Evolutionary conservation across 2,888 invertebrate species (phyloP), one percentile per base, ranked within the genome.

Genomic region (Andrena hattorfiana): DNA sequence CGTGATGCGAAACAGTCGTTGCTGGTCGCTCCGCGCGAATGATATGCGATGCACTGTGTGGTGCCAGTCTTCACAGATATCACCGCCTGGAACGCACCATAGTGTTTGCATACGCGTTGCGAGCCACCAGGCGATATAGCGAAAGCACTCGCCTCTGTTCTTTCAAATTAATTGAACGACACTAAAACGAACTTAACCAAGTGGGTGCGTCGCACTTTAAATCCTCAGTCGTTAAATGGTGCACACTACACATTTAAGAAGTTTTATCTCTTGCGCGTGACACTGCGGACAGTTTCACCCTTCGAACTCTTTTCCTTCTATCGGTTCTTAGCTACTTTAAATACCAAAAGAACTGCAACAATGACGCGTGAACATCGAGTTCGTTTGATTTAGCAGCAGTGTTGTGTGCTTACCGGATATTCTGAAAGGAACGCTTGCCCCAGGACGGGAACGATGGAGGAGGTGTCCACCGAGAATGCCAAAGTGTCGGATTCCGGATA

Each of bases 401-500:
- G 85, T 23, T 68, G 56, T 76, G 85, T 77, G 79, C 74, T 13
- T n/a, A 26, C 54, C 71, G 77, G 70, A 83, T 83, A 83, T 66
- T 51, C 32, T 35, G 8, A 59, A 48, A 68, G 54, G 42, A 48
- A 71, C 20, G 10, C n/a, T 49, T 71, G 23, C 6, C 8, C 23
- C 8, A n/a, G 32, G 42, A 59, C 56, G 26, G 48, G 13, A 67
- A 87, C 64, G 16, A 88, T 88, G 86, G 89, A 89, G 85, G 90
- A 89, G 67, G 87, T 89, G 16, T 90, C 91, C 16, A 90, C 90
- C 63, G 91, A 93, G 28, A 96, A 96, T 92, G 95, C 96, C 2
- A 97, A 97, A 92, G 94, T 97, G 67, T 97, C 97, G 7, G 97
- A 97, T 94, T 97, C 97, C 1, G 97, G 96, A 10, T 97, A 97